Percentiles rank a stretch among this genome's conserved stretches.
phyloP scores from a whole-genome alignment of 2,888 invertebrate genomes.

The Callinectes sapidus region DNA sequence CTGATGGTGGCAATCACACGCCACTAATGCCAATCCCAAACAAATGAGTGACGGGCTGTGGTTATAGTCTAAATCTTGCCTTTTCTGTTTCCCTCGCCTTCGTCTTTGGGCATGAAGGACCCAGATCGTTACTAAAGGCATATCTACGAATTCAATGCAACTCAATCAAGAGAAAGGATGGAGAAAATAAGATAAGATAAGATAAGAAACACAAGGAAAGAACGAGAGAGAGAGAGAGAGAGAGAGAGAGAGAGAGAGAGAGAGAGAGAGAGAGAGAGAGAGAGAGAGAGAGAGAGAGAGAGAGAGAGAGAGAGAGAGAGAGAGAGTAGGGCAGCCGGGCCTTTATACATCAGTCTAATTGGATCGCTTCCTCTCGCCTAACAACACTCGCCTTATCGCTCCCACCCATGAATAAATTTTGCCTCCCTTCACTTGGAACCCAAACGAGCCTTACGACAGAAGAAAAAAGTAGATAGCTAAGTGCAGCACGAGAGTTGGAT shows the following conservation, averaged over 20 bases:
- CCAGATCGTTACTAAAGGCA: too few relatives aligned
- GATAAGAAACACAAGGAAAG: not conserved
- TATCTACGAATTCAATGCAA: too few relatives aligned
- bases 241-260: conserved; percentile 44
- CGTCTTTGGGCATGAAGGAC: too few relatives aligned
- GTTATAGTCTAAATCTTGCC: too few relatives aligned
- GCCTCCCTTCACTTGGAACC: not conserved
- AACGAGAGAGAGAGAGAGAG: not conserved
- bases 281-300: conserved; percentile 42
- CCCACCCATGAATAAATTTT: not conserved
- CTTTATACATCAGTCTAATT: not conserved
- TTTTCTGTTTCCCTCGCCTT: too few relatives aligned
- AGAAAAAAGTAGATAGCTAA: not conserved
- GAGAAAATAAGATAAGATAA: too few relatives aligned
- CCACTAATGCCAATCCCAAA: too few relatives aligned
- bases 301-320: conserved; percentile 24
- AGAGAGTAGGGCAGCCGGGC: not conserved
- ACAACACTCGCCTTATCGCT: conserved; percentile 18
- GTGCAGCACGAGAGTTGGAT: not conserved
- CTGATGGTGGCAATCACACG: too few relatives aligned
- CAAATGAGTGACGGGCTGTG: too few relatives aligned
- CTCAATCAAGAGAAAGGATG: too few relatives aligned
- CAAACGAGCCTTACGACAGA: not conserved
- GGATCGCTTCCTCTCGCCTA: not conserved
- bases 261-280: conserved; percentile 43